Base-by-base conservation (phyloP, 2,888 invertebrate genomes). In the Encarsia formosa region DNA sequence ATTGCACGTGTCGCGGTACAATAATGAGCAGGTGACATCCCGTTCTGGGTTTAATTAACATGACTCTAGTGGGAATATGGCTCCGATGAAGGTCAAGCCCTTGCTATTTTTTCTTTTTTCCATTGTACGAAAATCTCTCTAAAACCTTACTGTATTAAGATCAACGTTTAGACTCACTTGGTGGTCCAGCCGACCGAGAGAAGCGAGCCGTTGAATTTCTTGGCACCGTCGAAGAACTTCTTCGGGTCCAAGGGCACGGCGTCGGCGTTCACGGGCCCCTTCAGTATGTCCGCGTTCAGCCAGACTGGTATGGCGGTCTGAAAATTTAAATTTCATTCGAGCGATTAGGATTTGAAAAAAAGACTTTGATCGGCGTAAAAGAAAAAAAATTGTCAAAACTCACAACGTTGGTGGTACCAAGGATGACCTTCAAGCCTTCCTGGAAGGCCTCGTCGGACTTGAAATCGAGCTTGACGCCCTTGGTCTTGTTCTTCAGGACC, bases 121-220 rank as follows among this genome's bases (percentile, higher is more conserved):
- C n/a, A n/a, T n/a, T n/a, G n/a, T n/a, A n/a, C n/a, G n/a, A n/a
- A n/a, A n/a, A n/a, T n/a, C n/a, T n/a, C n/a, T n/a, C n/a, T n/a
- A 6, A 26, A 26, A 26, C 26, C 26, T 26, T 26, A 26, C 26
- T 6, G 26, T 26, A 11, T 6, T 6, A n/a, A n/a, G n/a, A n/a
- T n/a, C n/a, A n/a, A n/a, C n/a, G n/a, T 16, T 15, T 48, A 16
- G 6, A 48, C 56, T 60, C 80, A 85, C 55, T 76, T 78, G 2
- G 91, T 91, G 18, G 89, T 91, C 93, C 93, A 93, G 0, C 91
- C 93, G 5, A 91, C 76, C 8, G 92, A 93, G 2, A 93, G 76
- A 0, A 84, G 83, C 0, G 84, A 80, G 16, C 81, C 76, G 0
- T 83, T 79, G 58, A 87, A 84, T 42, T 79, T 75, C 1, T 79